A percentile compares a stretch with the other conserved stretches of the same genome.
Conservation (phyloP, 2,113 vertebrate genomes). For the Casuarius casuarius region DNA sequence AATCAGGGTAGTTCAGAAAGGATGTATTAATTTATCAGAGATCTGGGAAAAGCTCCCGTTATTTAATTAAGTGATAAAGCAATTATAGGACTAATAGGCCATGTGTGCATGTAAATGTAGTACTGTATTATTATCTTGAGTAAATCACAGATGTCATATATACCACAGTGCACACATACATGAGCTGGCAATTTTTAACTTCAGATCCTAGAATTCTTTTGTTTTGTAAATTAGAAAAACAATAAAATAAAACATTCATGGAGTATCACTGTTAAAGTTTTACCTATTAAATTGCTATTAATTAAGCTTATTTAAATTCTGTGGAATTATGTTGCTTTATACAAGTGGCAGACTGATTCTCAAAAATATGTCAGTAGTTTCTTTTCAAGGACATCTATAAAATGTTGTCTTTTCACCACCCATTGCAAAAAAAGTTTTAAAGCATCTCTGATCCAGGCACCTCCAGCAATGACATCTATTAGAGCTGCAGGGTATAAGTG, state of each 20-base stretch:
- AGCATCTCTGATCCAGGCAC: neutral
- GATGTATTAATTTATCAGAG: neutral
- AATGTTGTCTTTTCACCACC: neutral
- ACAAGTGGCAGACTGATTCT: neutral
- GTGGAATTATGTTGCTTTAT: neutral
- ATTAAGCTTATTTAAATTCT: conserved; percentile 19
- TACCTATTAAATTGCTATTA: neutral
- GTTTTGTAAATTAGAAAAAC: neutral
- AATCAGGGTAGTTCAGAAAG: neutral
- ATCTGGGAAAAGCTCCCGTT: neutral
- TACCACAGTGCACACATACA: neutral
- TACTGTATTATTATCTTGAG: neutral
- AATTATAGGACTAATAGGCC: neutral
- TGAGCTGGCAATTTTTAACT: neutral
- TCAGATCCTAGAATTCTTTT: neutral
- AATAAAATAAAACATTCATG: neutral
- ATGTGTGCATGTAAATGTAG: neutral
- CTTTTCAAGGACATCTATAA: neutral
- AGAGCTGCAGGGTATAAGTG: neutral
- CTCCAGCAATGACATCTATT: neutral
- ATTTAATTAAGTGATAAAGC: neutral
- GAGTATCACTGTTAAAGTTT: neutral
- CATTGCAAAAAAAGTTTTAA: neutral
- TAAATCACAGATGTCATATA: neutral
- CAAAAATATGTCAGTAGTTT: neutral